A percentile compares a stretch with the other conserved stretches of the same genome.
These are phyloP conservation scores for Hirtodrosophila cameraria DNA, from an alignment of 2,888 invertebrate genomes.

Conservation along the genomic window DNA sequence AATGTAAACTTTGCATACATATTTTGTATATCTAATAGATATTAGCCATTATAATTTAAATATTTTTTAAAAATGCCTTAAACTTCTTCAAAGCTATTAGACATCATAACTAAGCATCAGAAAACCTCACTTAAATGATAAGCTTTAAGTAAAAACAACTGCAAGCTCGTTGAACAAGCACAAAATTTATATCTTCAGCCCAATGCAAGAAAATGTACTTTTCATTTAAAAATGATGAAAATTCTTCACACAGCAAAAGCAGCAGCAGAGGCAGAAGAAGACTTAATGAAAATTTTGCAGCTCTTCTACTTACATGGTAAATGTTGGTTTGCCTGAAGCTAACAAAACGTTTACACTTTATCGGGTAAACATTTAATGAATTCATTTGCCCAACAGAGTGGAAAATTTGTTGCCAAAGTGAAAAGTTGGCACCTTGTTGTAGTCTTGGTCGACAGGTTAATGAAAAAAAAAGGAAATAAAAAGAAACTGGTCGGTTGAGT, in stretches of 20 bases:
- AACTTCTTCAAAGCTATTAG: no score
- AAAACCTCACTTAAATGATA: no score
- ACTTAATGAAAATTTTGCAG: slow-evolving; percentile 15
- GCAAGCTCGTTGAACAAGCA: not conserved
- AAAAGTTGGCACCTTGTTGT: slow-evolving; percentile 40
- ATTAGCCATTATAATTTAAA: no score
- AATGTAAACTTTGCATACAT: no score
- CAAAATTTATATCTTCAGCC: not conserved
- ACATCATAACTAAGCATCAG: no score
- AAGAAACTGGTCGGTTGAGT: slow-evolving; percentile 43
- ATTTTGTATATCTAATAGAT: no score
- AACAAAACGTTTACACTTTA: slow-evolving; percentile 52
- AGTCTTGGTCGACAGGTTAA: slow-evolving; percentile 1
- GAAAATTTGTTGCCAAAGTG: slow-evolving; percentile 51
- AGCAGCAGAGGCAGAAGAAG: no score
- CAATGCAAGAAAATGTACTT: not conserved
- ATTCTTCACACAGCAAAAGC: not conserved
- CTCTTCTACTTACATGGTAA: slow-evolving; percentile 19
- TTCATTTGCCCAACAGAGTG: slow-evolving; percentile 58
- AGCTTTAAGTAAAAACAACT: no score
- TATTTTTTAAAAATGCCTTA: no score
- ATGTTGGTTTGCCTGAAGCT: slow-evolving; percentile 23
- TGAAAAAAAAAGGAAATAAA: slow-evolving; percentile 2
- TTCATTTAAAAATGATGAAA: slow-evolving; percentile 1
- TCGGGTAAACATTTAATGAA: slow-evolving; percentile 67